Base-by-base conservation (phyloP, 2,888 invertebrate species). In the Diarsia brunnea region DNA sequence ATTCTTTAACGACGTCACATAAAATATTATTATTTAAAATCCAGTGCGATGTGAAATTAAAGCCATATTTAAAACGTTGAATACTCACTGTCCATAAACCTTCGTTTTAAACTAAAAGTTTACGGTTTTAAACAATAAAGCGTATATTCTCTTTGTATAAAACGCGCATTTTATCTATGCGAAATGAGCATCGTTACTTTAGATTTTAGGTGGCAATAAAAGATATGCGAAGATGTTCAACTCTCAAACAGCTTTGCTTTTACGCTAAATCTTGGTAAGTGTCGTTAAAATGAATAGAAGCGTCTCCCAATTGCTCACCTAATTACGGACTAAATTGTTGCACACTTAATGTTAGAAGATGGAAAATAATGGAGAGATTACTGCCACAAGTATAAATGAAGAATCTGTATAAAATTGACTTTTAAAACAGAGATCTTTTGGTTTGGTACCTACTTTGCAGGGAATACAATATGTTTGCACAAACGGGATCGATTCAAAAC, bases 131-230 rank as follows among this genome's bases (percentile, higher is more conserved):
- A 85, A 83, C 80, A 82, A 85, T 86, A 87, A 86, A 86, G 73
- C 70, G 78, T 81, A 65, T 82, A 78, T 84, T 80, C 76, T 84
- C 78, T 78, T 82, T 82, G 85, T 75, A 75, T 82, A 82, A 82
- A 82, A 66, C 58, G 58, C 73, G 74, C 51, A 83, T 85, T 87
- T 85, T 81, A 86, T 86, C 72, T 87, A 69, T 83, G 76, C 47
- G 78, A 58, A 87, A 87, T 79, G 78, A 75, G 75, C 71, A 75
- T 79, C 80, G 76, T 86, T 86, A 85, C 87, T 86, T 85, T 68
- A 78, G 74, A 78, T 85, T 86, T 87, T 82, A 87, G 87, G 55
- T 82, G 80, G 87, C 51, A 78, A 68, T 87, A 82, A 86, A 87
- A 83, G 82, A 79, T 87, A 79, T 75, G 77, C 69, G 75, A 82